Percentiles rank a stretch among this genome's conserved stretches.
These are phyloP conservation scores for Stigmatopora nigra DNA, from an alignment of 2,113 vertebrate species.

Conservation along the genomic window DNA sequence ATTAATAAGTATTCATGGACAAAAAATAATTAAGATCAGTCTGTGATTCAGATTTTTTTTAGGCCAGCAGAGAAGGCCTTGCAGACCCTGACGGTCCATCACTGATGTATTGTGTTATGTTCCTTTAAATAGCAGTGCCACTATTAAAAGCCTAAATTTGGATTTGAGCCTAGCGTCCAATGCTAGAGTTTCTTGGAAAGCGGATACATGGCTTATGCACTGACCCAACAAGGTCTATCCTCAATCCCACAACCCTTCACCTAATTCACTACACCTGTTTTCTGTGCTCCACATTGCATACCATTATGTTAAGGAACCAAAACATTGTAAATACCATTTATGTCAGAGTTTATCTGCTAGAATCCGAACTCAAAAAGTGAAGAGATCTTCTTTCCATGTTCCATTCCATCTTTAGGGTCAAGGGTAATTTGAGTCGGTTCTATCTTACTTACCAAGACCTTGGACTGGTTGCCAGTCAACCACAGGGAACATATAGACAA, in stretches of 20 bases:
- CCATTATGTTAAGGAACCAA: not conserved
- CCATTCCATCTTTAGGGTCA: too few species aligned
- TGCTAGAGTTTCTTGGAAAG: conserved; percentile 20
- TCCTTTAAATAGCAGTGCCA: not conserved
- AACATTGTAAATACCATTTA: not conserved
- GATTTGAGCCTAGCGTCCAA: not conserved
- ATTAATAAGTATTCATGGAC: too few species aligned
- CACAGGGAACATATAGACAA: too few species aligned
- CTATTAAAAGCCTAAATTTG: not conserved
- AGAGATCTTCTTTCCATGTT: too few species aligned
- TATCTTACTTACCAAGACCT: too few species aligned
- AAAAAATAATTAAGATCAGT: too few species aligned
- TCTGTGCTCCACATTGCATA: not conserved
- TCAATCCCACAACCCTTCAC: not conserved
- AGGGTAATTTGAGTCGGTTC: too few species aligned
- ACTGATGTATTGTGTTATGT: not conserved
- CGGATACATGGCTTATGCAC: not conserved
- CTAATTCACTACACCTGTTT: not conserved
- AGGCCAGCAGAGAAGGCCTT: too few species aligned
- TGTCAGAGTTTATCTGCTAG: not conserved
- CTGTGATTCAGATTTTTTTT: too few species aligned
- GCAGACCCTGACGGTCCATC: too few species aligned
- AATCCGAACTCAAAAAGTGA: too few species aligned
- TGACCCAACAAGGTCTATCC: not conserved
- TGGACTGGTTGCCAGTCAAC: too few species aligned